These are phyloP conservation scores for Papilio demoleus DNA, from an alignment of 2,888 invertebrate species.

Conservation along the genomic window DNA sequence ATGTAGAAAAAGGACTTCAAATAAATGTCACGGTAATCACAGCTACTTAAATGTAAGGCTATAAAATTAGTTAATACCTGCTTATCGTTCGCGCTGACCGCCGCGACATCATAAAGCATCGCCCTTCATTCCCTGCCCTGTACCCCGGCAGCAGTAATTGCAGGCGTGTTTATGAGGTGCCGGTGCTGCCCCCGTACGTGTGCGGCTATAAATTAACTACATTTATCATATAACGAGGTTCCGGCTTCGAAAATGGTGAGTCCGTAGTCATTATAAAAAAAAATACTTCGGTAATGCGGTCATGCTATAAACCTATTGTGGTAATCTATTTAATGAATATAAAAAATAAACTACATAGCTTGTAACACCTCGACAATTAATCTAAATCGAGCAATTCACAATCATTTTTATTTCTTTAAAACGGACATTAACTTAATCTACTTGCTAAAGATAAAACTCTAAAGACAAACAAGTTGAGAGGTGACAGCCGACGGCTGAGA, in stretches of 20 bases:
- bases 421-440: neutral
- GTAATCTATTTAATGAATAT: too few relatives aligned
- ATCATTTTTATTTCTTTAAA: neutral
- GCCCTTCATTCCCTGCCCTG: neutral
- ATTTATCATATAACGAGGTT: conserved; percentile 24
- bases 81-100: neutral
- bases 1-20: too few relatives aligned
- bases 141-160: conserved; percentile 18
- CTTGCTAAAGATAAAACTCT: neutral
- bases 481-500: conserved; percentile 43
- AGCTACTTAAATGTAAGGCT: neutral
- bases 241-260: neutral
- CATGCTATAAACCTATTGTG: neutral
- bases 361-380: too few relatives aligned
- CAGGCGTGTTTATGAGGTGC: conserved; percentile 34
- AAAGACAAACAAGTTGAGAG: conserved; percentile 1
- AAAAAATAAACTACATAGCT: too few relatives aligned
- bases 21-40: too few relatives aligned
- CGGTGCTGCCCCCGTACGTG: conserved; percentile 9
- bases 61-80: conserved; percentile 16
- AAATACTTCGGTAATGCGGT: neutral
- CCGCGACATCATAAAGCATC: conserved; percentile 15
- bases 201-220: conserved; percentile 33
- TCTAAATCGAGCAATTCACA: neutral
- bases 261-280: conserved; percentile 20